Conservation (phyloP, 2,888 invertebrate genomes). For the Apoderus coryli region DNA sequence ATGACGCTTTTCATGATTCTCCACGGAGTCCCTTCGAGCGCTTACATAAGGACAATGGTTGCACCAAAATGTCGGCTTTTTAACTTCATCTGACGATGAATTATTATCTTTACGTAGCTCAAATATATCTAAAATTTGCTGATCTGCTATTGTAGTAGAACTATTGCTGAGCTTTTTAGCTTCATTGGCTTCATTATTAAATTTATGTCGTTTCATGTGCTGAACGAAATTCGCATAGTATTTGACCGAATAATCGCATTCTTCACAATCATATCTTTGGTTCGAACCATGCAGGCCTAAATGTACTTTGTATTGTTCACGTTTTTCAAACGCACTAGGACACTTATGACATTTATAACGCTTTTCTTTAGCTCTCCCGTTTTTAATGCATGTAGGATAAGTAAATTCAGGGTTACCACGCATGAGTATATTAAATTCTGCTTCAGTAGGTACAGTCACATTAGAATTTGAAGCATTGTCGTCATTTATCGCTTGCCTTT, state of each 20-base stretch:
- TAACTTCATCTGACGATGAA: conserved; percentile 29
- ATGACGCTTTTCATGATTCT: conserved; percentile 64
- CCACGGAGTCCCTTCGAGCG: conserved; percentile 54
- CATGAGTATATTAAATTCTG: conserved; percentile 52
- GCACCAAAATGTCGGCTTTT: conserved; percentile 52
- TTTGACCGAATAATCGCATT: conserved; percentile 79
- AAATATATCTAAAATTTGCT: conserved; percentile 44
- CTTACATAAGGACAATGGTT: conserved; percentile 69
- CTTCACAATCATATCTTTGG: conserved; percentile 67
- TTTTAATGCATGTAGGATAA: conserved; percentile 59
- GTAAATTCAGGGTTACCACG: conserved; percentile 64
- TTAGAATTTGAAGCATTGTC: not conserved
- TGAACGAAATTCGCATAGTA: conserved; percentile 74
- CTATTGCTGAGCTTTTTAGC: conserved; percentile 34
- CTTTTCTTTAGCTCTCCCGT: conserved; percentile 60
- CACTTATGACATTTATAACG: conserved; percentile 74
- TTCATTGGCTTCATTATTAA: conserved; percentile 50
- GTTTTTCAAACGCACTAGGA: conserved; percentile 76
- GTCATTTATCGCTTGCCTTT: conserved; percentile 36
- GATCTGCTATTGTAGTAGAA: conserved; percentile 40
- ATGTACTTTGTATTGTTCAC: conserved; percentile 72
- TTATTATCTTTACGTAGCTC: conserved; percentile 36
- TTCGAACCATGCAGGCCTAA: conserved; percentile 69
- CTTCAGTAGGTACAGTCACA: conserved; percentile 29
- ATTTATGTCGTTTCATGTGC: conserved; percentile 66